Evolutionary conservation across 2,888 invertebrate species (phyloP), one percentile per base, ranked within the genome.

Genomic region (Periphyllus acericola): DNA sequence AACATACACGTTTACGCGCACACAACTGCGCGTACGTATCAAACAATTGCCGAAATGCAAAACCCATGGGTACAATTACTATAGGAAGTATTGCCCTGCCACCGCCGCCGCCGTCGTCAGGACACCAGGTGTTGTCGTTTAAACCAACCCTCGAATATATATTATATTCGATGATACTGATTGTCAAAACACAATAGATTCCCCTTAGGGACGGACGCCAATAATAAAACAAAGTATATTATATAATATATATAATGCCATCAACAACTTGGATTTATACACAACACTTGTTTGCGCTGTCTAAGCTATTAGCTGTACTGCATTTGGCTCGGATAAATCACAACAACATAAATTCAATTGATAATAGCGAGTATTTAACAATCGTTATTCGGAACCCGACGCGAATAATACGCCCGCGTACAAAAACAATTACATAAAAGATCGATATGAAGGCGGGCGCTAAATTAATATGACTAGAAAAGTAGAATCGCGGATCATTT

Each of bases 21-120:
- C n/a, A n/a, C n/a, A n/a, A n/a, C n/a, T 72, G n/a, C 9, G 85
- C 85, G 21, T 5, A 40, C 87, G 80, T 81, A 74, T 74, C 87
- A 46, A 87, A 87, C 87, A 87, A 87, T 87, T 81, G 87, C 87
- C 87, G 87, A 87, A 87, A 87, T 81, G 87, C 87, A 74, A 87
- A 87, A 87, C 87, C 87, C 87, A 17, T 40, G 87, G 87, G 87
- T 81, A 32, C 87, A 46, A 87, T 87, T 87, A 87, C 74, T 60
- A 46, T 46, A 81, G 29, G 79, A 72, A 71, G 79, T 40, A 36
- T 83, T 29, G 72, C 72, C 79, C 76, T 66, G 36, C 75, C 32
- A 3, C 29, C 40, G 46, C 32, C 83, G 83, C 32, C 84, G 66
- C 52, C 55, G 80, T 29, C 82, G 40, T 21, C 14, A 29, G 87